phyloP scores from a whole-genome alignment of 2,888 invertebrate genomes.

The Drosophila histrio region DNA sequence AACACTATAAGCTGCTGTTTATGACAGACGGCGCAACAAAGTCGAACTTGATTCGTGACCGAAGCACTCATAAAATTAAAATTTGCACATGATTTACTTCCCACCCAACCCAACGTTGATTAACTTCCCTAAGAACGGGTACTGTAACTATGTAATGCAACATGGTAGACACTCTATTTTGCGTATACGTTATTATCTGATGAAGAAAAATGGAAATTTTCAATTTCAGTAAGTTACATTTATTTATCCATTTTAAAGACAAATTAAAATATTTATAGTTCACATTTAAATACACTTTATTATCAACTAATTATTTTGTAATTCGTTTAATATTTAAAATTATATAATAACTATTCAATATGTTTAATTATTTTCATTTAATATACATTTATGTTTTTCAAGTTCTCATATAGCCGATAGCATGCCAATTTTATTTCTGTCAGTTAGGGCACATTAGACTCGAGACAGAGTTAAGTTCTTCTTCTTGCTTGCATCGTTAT shows the following conservation, averaged over 20 bases:
- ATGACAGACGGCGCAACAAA: conserved; percentile 64
- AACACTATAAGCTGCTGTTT: conserved; percentile 58
- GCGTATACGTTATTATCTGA: neutral
- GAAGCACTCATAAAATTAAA: conserved; percentile 70
- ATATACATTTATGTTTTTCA: neutral
- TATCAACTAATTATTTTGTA: too few relatives aligned
- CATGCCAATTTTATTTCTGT: neutral
- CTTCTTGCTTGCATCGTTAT: conserved; percentile 7
- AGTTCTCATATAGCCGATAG: neutral
- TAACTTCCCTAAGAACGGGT: neutral
- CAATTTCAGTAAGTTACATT: neutral
- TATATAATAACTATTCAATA: neutral
- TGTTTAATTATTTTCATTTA: neutral
- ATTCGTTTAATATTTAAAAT: neutral
- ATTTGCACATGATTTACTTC: conserved; percentile 68
- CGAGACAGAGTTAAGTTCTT: neutral
- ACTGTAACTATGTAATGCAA: neutral
- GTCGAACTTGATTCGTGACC: conserved; percentile 51
- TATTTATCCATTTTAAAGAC: neutral
- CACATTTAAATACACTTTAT: too few relatives aligned
- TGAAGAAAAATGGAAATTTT: neutral
- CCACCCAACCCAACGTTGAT: neutral
- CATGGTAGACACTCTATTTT: neutral
- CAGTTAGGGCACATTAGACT: conserved; percentile 18
- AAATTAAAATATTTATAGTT: neutral